phyloP scores from a whole-genome alignment of 1,140 invertebrate species.

The Micrasema longulum region DNA sequence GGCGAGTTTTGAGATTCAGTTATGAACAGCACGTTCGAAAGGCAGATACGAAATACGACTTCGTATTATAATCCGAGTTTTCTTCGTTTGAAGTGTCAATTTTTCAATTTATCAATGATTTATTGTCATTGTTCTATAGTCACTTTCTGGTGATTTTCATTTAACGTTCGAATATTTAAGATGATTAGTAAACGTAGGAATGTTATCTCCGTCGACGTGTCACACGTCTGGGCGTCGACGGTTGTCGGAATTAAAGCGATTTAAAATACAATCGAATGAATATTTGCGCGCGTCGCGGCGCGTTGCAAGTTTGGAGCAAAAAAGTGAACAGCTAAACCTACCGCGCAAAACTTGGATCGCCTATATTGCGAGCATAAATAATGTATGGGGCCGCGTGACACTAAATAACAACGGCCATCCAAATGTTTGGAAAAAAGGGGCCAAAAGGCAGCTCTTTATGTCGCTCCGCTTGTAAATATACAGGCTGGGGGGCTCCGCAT shows the following conservation, averaged over 20 bases:
- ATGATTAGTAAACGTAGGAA: too few species aligned
- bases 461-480: conserved; percentile 51
- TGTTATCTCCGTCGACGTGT: too few species aligned
- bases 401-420: conserved; percentile 51
- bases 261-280: not conserved
- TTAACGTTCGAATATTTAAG: too few species aligned
- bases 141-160: too few species aligned
- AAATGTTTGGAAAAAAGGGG: conserved; percentile 35
- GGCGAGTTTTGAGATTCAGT: too few species aligned
- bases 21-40: too few species aligned
- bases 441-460: conserved; percentile 53
- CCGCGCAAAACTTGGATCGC: conserved; percentile 24
- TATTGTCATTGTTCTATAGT: too few species aligned
- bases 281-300: conserved; percentile 29
- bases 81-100: too few species aligned
- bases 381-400: conserved; percentile 53
- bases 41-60: too few species aligned
- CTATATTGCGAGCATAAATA: conserved; percentile 48
- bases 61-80: too few species aligned
- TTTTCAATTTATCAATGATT: too few species aligned
- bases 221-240: conserved; percentile 9
- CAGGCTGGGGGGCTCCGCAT: conserved; percentile 26
- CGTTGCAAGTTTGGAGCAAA: conserved; percentile 13
- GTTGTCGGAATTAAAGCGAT: conserved; percentile 3
- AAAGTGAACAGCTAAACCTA: conserved; percentile 32